Percentiles rank a stretch among this genome's conserved stretches.
These are phyloP conservation scores for Cromileptes altivelis DNA, from an alignment of 2,113 vertebrate species.

Conservation along the genomic window DNA sequence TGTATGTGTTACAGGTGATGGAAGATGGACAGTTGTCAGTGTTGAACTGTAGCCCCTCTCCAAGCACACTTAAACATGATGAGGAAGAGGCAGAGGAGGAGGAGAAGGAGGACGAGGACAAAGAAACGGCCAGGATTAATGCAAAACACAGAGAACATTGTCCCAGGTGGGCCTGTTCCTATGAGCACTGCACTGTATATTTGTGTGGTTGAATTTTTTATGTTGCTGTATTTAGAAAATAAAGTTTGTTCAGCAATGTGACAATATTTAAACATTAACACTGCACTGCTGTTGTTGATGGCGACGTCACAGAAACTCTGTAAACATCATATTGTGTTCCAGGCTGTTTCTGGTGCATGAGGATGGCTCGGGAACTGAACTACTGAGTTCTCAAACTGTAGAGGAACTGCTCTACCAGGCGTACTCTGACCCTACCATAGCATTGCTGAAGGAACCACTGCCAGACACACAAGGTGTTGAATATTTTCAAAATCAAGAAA, in stretches of 20 bases:
- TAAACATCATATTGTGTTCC: slow-evolving; percentile 28
- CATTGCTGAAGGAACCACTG: slow-evolving; percentile 88
- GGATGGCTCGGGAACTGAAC: slow-evolving; percentile 91
- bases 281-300: neutral
- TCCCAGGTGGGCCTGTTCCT: slow-evolving; percentile 85
- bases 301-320: neutral
- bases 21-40: slow-evolving; percentile 87
- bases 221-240: neutral
- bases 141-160: slow-evolving; percentile 78
- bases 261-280: neutral
- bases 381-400: slow-evolving; percentile 86
- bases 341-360: slow-evolving; percentile 90
- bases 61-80: slow-evolving; percentile 39
- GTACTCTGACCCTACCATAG: slow-evolving; percentile 80
- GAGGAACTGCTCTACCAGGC: slow-evolving; percentile 83
- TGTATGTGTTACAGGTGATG: slow-evolving; percentile 86
- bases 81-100: slow-evolving; percentile 38
- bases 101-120: slow-evolving; percentile 32
- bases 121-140: slow-evolving; percentile 20
- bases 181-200: neutral
- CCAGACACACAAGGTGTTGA: slow-evolving; percentile 80
- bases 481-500: neutral
- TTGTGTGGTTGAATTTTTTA: neutral
- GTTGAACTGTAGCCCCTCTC: slow-evolving; percentile 49
- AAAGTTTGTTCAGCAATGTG: neutral